Evolutionary conservation across 2,113 vertebrate species (phyloP).

Genomic region (Ailurus styani): DNA sequence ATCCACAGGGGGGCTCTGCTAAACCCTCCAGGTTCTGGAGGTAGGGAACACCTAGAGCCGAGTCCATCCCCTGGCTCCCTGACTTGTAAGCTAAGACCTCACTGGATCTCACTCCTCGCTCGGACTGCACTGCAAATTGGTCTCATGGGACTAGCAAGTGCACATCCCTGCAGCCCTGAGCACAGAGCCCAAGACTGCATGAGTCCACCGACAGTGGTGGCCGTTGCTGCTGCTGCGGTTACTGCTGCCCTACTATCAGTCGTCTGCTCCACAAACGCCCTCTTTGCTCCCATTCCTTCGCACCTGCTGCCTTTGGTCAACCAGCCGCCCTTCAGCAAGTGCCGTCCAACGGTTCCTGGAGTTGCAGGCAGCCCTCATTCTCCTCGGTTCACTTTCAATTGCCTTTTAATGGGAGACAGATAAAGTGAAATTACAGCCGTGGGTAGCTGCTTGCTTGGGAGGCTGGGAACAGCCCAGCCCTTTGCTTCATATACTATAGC

Average conservation of each 20-base stretch:
- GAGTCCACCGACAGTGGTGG: accelerated
- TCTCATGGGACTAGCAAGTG: accelerated
- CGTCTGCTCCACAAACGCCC: accelerated
- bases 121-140: background rate
- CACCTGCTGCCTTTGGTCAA: background rate
- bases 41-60: accelerated
- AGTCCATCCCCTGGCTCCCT: background rate
- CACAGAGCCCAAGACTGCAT: accelerated
- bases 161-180: accelerated
- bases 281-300: background rate
- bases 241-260: background rate
- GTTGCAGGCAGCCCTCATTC: background rate
- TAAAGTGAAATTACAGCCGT: constrained; percentile 48
- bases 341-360: background rate
- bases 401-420: constrained; percentile 52
- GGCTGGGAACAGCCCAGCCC: background rate
- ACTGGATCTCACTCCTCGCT: background rate
- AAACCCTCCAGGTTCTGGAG: background rate
- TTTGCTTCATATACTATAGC: background rate
- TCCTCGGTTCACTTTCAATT: constrained; percentile 34
- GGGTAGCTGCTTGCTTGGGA: constrained; percentile 29
- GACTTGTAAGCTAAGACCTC: background rate
- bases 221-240: too few species aligned
- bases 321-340: background rate
- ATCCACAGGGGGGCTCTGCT: background rate